Base-by-base conservation (phyloP, 2,797 vertebrate genomes). In the Vireo griseus region DNA sequence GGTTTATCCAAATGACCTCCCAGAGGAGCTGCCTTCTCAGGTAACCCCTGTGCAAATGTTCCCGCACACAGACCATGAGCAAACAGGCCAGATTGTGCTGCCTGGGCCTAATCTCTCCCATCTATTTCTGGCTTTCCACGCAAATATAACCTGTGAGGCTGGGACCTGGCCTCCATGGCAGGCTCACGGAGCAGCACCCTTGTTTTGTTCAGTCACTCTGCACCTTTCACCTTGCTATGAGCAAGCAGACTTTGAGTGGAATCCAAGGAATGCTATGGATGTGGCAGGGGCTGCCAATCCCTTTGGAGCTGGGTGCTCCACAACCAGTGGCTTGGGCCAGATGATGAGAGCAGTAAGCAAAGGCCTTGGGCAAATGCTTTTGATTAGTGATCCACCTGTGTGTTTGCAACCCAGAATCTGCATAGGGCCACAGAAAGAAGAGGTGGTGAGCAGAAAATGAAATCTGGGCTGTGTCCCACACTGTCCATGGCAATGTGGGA, bases 41-140 rank as follows among this genome's bases (percentile, higher is more conserved):
- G 67, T 63, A 93, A 94, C 39, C 35, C 69, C 69, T 83, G 74
- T 86, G 90, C 66, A 86, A 90, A 88, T 88, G 61, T 45, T 66
- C 33, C 67, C 79, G 77, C 86, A 81, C 80, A 63, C 25, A 90
- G 57, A 55, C 37, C 45, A 44, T 1, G 72, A 90, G 39, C 77
- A 94, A 90, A 84, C 61, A 72, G 33, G 69, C 83, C 80, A 88
- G 83, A 94, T 54, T 33, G n/a, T 58, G 51, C 76, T 81, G 66
- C 61, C 89, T 80, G 82, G 51, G 63, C 57, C 92, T 92, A n/a
- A 90, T 54, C 72, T 29, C 55, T 94, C 61, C 59, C 66, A 69
- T 58, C 72, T 59, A 13, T 81, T 94, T 63, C 94, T 92, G 51
- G 19, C 77, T 92, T 94, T 79, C 95, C 91, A 79, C 37, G 59